Evolutionary conservation across 2,113 vertebrate genomes (phyloP), one percentile per base, ranked within the genome.

Genomic region (Cyprinodon tularosa): DNA sequence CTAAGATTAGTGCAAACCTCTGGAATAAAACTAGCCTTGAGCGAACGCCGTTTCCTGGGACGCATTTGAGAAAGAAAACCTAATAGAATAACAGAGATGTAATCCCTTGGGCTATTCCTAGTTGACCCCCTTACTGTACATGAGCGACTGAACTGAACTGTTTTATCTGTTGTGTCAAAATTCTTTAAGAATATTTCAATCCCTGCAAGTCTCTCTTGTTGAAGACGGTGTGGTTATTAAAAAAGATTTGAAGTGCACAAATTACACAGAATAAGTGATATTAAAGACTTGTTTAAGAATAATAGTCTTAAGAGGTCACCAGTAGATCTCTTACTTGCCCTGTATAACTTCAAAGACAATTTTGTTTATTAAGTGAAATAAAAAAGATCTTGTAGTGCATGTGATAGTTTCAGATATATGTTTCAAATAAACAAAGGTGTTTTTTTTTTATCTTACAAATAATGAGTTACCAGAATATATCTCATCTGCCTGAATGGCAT

Each of bases 11-110:
- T 59, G 48, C 44, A 70, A 22, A 68, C 7, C 20, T 57, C 39
- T 70, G 59, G 15, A 72, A 72, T 69, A 72, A 70, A 84, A 73
- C 44, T 37, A 62, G 44, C 73, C 60, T 42, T n/a, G 5, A 74
- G 66, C 84, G 11, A 60, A 66, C 62, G 66, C 39, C 9, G 11
- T 74, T n/a, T 22, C 72, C 69, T 72, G 47, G 14, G 29, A 63
- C 81, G 64, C 40, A 71, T 17, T 76, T 72, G 60, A 66, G 67
- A 13, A 62, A 64, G 15, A 60, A 44, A 61, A 74, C 57, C 11
- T 38, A 60, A 68, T 72, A 37, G 20, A 80, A 78, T 67, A 63
- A n/a, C 83, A 53, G 38, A 63, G 20, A 66, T 36, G 22, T 39
- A 1, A 62, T 40, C 15, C 68, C 59, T 67, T 71, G 59, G 50